These are phyloP conservation scores for Erynnis tages DNA, from an alignment of 2,888 invertebrate species.

Conservation along the genomic window DNA sequence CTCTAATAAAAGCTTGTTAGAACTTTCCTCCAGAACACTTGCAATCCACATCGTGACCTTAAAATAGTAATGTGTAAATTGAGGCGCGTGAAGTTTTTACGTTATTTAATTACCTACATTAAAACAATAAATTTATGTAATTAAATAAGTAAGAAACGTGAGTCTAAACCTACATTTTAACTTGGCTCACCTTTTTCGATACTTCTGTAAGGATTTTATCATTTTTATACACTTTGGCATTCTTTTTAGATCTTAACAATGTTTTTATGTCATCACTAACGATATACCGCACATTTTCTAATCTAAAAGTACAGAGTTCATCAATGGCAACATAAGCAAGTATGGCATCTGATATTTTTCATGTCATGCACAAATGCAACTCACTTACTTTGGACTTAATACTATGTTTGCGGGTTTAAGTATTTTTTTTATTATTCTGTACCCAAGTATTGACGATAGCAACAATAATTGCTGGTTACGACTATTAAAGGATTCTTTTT, in stretches of 20 bases:
- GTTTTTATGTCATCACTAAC: conserved; percentile 49
- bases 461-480: conserved; percentile 34
- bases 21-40: conserved; percentile 53
- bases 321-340: too few relatives aligned
- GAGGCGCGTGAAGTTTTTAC: too few relatives aligned
- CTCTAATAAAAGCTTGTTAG: conserved; percentile 53
- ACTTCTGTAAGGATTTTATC: conserved; percentile 47
- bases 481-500: conserved; percentile 29
- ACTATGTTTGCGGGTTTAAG: conserved; percentile 42
- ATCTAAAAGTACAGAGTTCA: conserved; percentile 38
- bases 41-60: conserved; percentile 65
- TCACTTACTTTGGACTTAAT: conserved; percentile 54
- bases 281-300: conserved; percentile 45
- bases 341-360: too few relatives aligned
- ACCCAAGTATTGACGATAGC: conserved; percentile 51
- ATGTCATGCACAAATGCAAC: too few relatives aligned
- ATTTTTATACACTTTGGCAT: conserved; percentile 24
- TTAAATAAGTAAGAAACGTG: too few relatives aligned
- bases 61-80: too few relatives aligned
- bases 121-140: background rate
- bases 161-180: background rate
- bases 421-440: conserved; percentile 46
- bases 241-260: conserved; percentile 37
- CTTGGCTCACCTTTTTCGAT: conserved; percentile 45
- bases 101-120: too few relatives aligned